Evolutionary conservation across 2,113 vertebrate genomes (phyloP).

Genomic region (Apodemus speciosus): DNA sequence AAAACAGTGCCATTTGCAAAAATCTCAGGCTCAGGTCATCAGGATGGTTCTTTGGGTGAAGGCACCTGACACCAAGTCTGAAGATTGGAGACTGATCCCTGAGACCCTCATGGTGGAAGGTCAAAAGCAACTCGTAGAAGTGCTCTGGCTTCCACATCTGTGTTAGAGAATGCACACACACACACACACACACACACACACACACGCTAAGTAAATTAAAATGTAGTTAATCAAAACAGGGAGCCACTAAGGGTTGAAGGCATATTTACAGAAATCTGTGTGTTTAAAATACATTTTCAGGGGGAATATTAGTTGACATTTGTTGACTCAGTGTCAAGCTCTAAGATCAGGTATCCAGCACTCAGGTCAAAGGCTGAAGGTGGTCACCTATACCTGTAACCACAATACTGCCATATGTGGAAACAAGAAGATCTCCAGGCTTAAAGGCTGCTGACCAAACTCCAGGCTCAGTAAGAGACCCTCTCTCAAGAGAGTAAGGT

Average conservation of each 20-base stretch:
- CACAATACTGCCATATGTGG: background rate
- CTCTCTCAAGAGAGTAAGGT: background rate
- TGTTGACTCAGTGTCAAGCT: background rate
- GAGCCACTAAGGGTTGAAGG: too few relatives aligned
- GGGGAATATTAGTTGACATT: background rate
- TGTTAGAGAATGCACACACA: too few relatives aligned
- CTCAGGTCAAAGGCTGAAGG: background rate
- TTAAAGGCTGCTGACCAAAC: too few relatives aligned
- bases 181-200: background rate
- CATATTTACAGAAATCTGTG: background rate
- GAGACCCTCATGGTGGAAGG: background rate
- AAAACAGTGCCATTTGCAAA: background rate
- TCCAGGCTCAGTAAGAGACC: background rate
- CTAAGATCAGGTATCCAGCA: background rate
- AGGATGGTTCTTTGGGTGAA: background rate
- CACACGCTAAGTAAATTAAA: too few relatives aligned
- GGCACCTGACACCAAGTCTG: background rate
- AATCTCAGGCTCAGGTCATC: background rate
- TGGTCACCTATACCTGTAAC: background rate
- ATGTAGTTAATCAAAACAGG: background rate
- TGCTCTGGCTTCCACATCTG: too few relatives aligned
- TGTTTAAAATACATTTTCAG: slow-evolving; percentile 20
- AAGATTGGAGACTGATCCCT: background rate
- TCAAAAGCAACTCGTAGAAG: too few relatives aligned
- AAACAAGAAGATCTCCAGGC: background rate